A percentile compares a stretch with the other conserved stretches of the same genome.
Conservation (phyloP, 2,888 invertebrate genomes). For the Drosophila incognita region DNA sequence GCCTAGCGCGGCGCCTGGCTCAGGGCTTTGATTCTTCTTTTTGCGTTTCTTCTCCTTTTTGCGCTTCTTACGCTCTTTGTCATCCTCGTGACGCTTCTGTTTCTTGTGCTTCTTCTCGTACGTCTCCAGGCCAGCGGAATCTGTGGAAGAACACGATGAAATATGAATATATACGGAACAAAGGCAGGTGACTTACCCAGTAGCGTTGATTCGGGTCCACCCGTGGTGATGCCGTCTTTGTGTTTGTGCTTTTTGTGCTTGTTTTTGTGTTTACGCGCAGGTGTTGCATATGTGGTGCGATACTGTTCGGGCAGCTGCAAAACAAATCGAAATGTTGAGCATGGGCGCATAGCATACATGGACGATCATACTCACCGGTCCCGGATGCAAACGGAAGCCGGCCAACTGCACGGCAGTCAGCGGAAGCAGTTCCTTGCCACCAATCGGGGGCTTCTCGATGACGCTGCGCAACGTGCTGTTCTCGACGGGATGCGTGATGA, state of each 20-base stretch:
- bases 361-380: conserved; percentile 87
- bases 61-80: conserved; percentile 95
- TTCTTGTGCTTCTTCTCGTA: conserved; percentile 98
- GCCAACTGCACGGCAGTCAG: conserved; percentile 94
- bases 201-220: conserved; percentile 89
- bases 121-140: conserved; percentile 90
- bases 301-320: conserved; percentile 95
- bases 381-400: conserved; percentile 97
- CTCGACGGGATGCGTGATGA: conserved; percentile 92
- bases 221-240: conserved; percentile 92
- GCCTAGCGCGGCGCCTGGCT: conserved; percentile 85
- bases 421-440: conserved; percentile 94
- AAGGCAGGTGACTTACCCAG: conserved; percentile 86
- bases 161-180: background rate
- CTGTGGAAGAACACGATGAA: conserved; percentile 79
- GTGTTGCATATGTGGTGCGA: conserved; percentile 95
- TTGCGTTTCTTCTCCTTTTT: conserved; percentile 98
- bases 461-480: conserved; percentile 96
- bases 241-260: conserved; percentile 98
- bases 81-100: conserved; percentile 96
- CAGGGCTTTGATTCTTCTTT: conserved; percentile 97
- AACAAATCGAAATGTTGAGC: background rate
- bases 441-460: conserved; percentile 97
- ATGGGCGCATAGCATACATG: background rate
- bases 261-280: conserved; percentile 96